Conservation (phyloP, 1,140 invertebrate genomes). For the Listronotus oregonensis region DNA sequence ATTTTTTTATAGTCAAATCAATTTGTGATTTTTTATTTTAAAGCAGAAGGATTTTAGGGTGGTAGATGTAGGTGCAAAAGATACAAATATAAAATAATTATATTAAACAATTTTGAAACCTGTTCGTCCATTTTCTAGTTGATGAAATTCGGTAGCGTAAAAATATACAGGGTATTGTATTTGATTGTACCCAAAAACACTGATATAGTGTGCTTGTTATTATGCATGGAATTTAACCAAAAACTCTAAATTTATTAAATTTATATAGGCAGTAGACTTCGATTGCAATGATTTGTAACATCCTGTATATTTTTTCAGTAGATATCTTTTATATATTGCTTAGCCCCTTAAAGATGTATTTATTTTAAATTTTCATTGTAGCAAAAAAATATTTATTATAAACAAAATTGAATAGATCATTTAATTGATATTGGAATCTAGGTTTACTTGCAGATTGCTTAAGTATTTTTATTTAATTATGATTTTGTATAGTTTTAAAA, state of each 20-base stretch:
- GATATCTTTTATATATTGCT: too few relatives aligned
- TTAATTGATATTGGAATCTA: neutral
- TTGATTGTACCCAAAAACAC: too few relatives aligned
- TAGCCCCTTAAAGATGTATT: too few relatives aligned
- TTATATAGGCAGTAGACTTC: too few relatives aligned
- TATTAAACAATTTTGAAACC: neutral
- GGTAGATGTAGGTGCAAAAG: too few relatives aligned
- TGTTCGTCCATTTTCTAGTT: conserved; percentile 18
- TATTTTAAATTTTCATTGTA: too few relatives aligned
- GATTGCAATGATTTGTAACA: too few relatives aligned
- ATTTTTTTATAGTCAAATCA: neutral
- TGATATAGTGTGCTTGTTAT: too few relatives aligned
- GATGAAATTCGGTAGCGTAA: neutral
- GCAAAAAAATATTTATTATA: too few relatives aligned
- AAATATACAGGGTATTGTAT: neutral
- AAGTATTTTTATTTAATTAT: neutral
- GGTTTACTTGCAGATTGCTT: neutral
- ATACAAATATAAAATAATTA: neutral
- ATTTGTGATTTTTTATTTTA: conserved; percentile 4
- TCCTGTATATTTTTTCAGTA: too few relatives aligned
- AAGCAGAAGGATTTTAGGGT: neutral
- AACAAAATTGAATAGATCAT: neutral
- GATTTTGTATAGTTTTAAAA: conserved; percentile 13
- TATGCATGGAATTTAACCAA: too few relatives aligned
- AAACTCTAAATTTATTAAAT: too few relatives aligned